phyloP scores from a whole-genome alignment of 2,113 vertebrate species.

The Nothoprocta pentlandii region DNA sequence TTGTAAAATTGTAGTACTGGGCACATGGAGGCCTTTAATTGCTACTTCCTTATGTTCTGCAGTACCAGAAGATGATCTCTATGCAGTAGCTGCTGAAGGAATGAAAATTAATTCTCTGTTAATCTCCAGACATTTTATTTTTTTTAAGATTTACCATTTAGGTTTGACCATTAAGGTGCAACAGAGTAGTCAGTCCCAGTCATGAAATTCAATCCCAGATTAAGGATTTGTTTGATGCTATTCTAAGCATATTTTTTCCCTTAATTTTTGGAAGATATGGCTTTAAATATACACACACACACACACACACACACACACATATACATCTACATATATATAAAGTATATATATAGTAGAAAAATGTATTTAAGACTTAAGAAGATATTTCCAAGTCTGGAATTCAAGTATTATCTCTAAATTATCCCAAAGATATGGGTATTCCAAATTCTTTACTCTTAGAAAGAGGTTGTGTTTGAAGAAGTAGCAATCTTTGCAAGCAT shows the following conservation, averaged over 20 bases:
- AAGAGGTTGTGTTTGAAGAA: background rate
- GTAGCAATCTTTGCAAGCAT: background rate
- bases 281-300: background rate
- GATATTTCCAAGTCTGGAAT: background rate
- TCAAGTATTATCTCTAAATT: background rate
- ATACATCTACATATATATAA: background rate
- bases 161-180: background rate
- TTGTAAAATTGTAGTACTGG: conserved; percentile 6
- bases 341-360: background rate
- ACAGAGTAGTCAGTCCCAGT: background rate
- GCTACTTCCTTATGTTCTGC: conserved; percentile 18
- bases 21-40: conserved; percentile 20
- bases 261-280: background rate
- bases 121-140: background rate
- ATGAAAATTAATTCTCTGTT: background rate
- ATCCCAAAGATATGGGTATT: background rate
- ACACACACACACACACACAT: too few relatives aligned
- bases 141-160: background rate
- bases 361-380: background rate
- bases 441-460: background rate
- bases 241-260: background rate
- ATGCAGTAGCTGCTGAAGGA: background rate
- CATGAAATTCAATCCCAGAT: background rate
- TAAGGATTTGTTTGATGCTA: background rate
- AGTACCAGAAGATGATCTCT: conserved; percentile 17